A percentile compares a stretch with the other conserved stretches of the same genome.
phyloP scores from a whole-genome alignment of 2,113 vertebrate genomes.

The Spilogale gracilis region DNA sequence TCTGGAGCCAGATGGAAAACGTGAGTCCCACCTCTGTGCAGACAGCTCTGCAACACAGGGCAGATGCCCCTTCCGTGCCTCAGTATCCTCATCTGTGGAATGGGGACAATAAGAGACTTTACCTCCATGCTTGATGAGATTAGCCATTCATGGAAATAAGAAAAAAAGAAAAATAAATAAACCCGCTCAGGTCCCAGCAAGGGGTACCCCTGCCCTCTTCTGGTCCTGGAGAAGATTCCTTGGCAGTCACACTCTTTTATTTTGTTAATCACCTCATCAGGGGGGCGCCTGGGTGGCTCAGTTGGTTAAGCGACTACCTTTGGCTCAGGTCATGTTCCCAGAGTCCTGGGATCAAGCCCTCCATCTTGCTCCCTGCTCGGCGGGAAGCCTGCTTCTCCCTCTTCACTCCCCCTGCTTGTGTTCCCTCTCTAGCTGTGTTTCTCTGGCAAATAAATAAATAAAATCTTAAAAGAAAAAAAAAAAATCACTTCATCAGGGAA shows the following conservation, averaged over 20 bases:
- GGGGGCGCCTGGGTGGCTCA: no score
- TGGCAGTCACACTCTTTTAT: neutral
- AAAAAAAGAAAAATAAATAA: no score
- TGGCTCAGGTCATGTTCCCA: no score
- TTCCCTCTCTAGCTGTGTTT: no score
- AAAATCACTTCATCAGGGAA: neutral
- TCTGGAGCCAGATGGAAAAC: neutral
- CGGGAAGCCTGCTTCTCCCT: no score
- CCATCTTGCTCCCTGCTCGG: no score
- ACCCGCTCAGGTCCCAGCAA: rapidly evolving
- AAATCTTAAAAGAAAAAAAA: no score
- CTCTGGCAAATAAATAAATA: no score
- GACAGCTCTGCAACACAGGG: neutral
- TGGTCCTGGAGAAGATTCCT: neutral
- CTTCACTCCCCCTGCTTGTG: no score
- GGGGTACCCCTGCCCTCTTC: neutral
- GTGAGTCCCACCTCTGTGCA: neutral
- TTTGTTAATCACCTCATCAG: neutral
- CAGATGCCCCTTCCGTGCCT: neutral
- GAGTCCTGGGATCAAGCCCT: no score
- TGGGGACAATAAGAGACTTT: neutral
- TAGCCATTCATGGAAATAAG: neutral
- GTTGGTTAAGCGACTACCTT: no score
- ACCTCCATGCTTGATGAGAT: neutral
- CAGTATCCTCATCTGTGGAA: neutral